These are phyloP conservation scores for Amphiprion ocellaris DNA, from an alignment of 2,113 vertebrate species.

Conservation along the genomic window DNA sequence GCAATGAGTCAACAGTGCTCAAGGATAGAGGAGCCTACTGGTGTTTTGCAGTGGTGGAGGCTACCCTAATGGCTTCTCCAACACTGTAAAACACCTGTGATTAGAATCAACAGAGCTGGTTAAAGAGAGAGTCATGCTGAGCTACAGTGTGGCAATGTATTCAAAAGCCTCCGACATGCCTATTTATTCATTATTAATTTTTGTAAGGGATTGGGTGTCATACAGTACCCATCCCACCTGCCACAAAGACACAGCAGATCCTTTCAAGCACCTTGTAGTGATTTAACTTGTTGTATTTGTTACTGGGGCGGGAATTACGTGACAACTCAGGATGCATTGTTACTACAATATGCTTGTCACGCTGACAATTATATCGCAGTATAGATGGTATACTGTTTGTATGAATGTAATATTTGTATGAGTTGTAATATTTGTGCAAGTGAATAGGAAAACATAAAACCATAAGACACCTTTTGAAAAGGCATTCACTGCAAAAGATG, in stretches of 20 bases:
- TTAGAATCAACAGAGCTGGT: conserved; percentile 18
- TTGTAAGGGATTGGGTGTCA: not conserved
- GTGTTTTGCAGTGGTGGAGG: not conserved
- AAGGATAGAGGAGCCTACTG: conserved; percentile 16
- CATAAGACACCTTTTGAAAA: not conserved
- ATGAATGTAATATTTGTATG: no score
- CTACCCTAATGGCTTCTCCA: conserved; percentile 18
- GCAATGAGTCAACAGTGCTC: conserved; percentile 49
- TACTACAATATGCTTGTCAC: not conserved
- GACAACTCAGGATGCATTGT: not conserved
- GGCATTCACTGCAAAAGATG: not conserved
- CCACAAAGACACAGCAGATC: not conserved
- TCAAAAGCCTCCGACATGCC: not conserved
- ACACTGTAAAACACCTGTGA: conserved; percentile 27
- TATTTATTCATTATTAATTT: conserved; percentile 9
- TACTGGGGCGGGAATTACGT: not conserved
- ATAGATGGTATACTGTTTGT: not conserved
- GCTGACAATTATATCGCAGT: not conserved
- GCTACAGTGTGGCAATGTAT: not conserved
- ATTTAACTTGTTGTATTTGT: not conserved
- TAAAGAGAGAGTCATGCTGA: not conserved
- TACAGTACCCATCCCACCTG: not conserved
- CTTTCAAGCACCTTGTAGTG: not conserved
- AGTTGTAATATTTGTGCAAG: not conserved
- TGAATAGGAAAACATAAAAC: not conserved